These are phyloP conservation scores for Leuciscus idus DNA, from an alignment of 2,113 vertebrate species.

Conservation along the genomic window DNA sequence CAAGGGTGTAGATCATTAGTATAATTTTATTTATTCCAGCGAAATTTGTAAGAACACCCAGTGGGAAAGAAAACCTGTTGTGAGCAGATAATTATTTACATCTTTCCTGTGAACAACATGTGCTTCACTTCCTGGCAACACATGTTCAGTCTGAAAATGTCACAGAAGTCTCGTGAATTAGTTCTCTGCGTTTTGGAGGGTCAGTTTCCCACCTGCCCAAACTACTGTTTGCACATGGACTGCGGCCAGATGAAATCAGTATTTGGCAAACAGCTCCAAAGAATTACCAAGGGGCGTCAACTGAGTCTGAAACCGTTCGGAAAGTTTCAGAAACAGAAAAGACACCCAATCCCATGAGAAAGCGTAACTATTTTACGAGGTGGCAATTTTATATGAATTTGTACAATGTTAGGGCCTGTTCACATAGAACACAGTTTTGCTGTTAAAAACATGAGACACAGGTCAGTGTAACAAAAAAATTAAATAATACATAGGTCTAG, in stretches of 20 bases:
- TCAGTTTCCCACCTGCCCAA: slow-evolving; percentile 26
- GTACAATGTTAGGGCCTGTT: not conserved
- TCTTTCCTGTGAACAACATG: slow-evolving; percentile 46
- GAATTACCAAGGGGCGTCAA: slow-evolving; percentile 35
- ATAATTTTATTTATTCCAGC: slow-evolving; percentile 23
- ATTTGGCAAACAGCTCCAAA: slow-evolving; percentile 47
- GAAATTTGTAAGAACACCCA: slow-evolving; percentile 36
- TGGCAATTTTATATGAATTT: not conserved
- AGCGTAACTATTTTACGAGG: not conserved
- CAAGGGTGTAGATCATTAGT: slow-evolving; percentile 1
- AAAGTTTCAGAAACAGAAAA: slow-evolving; percentile 48
- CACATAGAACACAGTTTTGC: too few species aligned
- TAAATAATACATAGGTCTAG: too few species aligned
- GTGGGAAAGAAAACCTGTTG: slow-evolving; percentile 47
- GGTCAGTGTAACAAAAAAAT: too few species aligned
- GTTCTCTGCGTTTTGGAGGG: not conserved
- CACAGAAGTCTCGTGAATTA: slow-evolving; percentile 33
- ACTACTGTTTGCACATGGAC: slow-evolving; percentile 44
- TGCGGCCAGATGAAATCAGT: slow-evolving; percentile 33
- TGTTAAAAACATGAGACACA: too few species aligned
- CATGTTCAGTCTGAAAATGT: slow-evolving; percentile 43
- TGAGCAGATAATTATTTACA: slow-evolving; percentile 56
- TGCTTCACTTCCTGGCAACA: slow-evolving; percentile 43
- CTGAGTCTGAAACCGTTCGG: slow-evolving; percentile 16
- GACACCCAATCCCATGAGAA: not conserved